phyloP scores from a whole-genome alignment of 2,113 vertebrate species.

The Opisthocomus hoazin region DNA sequence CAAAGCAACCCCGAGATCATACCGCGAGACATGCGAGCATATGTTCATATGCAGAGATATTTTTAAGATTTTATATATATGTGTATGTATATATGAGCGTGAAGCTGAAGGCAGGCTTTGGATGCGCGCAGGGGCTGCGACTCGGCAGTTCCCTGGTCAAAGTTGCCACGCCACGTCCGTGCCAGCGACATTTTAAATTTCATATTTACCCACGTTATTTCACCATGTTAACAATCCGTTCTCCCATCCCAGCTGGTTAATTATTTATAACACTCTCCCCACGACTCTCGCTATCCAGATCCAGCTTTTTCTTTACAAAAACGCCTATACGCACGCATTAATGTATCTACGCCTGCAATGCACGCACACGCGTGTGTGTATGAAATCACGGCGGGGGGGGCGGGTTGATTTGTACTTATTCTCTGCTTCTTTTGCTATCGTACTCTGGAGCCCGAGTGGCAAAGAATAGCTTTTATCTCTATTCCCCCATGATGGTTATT shows the following conservation, averaged over 20 bases:
- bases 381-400: neutral
- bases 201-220: neutral
- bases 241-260: neutral
- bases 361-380: no score
- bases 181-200: neutral
- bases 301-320: neutral
- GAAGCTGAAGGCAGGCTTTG: neutral
- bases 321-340: accelerated
- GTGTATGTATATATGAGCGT: accelerated
- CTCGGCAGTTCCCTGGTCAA: neutral
- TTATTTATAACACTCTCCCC: neutral
- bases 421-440: neutral
- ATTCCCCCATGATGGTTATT: neutral
- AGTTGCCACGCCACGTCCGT: neutral
- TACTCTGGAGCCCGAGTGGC: neutral
- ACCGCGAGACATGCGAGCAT: neutral
- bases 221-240: neutral
- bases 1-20: neutral
- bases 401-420: neutral
- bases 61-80: accelerated
- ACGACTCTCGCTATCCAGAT: neutral
- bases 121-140: accelerated
- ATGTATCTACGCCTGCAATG: accelerated
- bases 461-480: neutral
- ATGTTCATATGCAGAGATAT: neutral